Conservation (phyloP, 2,888 invertebrate genomes). For the Amitus sp. region DNA sequence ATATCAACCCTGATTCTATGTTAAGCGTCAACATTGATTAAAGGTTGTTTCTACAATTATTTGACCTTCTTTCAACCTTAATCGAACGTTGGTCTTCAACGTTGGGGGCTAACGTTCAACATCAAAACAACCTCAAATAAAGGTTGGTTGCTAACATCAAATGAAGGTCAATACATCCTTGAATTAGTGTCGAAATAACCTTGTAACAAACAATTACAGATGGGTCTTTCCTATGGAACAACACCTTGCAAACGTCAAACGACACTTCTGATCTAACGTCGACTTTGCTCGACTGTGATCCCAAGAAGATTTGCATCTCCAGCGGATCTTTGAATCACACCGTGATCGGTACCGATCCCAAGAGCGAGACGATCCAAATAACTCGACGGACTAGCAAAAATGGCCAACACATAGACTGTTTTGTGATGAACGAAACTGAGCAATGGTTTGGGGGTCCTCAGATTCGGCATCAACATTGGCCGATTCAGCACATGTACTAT, state of each 20-base stretch:
- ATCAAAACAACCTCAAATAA: too few relatives aligned
- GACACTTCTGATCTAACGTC: background rate
- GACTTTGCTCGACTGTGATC: slow-evolving; percentile 19
- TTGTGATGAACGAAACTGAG: slow-evolving; percentile 40
- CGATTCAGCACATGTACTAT: slow-evolving; percentile 70
- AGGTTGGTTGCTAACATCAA: too few relatives aligned
- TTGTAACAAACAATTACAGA: too few relatives aligned
- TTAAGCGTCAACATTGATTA: too few relatives aligned
- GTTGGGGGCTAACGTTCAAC: too few relatives aligned
- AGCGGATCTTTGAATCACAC: slow-evolving; percentile 37
- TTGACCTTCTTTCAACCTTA: too few relatives aligned
- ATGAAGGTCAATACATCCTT: too few relatives aligned
- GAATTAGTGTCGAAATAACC: too few relatives aligned
- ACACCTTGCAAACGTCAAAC: background rate
- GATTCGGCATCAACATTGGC: slow-evolving; percentile 72
- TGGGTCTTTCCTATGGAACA: background rate
- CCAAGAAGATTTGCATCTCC: slow-evolving; percentile 40
- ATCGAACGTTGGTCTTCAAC: too few relatives aligned
- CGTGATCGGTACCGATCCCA: slow-evolving; percentile 30
- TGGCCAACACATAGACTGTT: slow-evolving; percentile 50
- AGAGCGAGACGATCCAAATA: slow-evolving; percentile 39
- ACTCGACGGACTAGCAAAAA: slow-evolving; percentile 30
- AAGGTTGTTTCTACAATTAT: too few relatives aligned
- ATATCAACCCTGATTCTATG: too few relatives aligned
- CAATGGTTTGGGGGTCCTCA: slow-evolving; percentile 79